A percentile compares a stretch with the other conserved stretches of the same genome.
These are phyloP conservation scores for Carcinoscorpius rotundicauda DNA, from an alignment of 1,140 invertebrate species.

Conservation along the genomic window DNA sequence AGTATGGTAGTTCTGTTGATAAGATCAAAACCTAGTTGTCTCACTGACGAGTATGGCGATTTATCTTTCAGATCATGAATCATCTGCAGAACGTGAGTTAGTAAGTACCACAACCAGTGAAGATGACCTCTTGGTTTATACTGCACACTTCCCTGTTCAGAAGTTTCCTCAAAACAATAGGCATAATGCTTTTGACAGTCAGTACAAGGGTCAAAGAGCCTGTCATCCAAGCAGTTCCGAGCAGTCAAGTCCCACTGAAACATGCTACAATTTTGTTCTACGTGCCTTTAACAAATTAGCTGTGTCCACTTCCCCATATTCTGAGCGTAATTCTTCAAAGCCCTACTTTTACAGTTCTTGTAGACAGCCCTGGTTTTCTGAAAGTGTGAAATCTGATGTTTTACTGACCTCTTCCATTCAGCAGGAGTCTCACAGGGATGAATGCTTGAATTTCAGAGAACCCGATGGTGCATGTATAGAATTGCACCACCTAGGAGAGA, in stretches of 20 bases:
- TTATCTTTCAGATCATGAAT: slow-evolving; percentile 32
- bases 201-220: no score
- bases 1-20: no score
- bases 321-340: background rate
- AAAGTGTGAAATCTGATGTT: slow-evolving; percentile 17
- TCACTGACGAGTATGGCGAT: no score
- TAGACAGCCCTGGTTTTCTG: slow-evolving; percentile 17
- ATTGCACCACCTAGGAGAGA: slow-evolving; percentile 60
- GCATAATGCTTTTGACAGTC: no score
- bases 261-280: slow-evolving; percentile 84
- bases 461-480: slow-evolving; percentile 70
- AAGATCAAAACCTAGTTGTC: no score
- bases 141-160: no score
- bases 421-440: slow-evolving; percentile 3
- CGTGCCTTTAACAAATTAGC: slow-evolving; percentile 59
- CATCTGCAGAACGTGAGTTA: slow-evolving; percentile 47
- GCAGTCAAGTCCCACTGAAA: slow-evolving; percentile 79
- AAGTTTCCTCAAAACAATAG: no score
- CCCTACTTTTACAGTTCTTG: slow-evolving; percentile 21
- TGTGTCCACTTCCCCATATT: background rate
- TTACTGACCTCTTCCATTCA: background rate
- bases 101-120: slow-evolving; percentile 47
- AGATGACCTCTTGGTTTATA: slow-evolving; percentile 42
- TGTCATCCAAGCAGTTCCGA: slow-evolving; percentile 28
- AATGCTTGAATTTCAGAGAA: slow-evolving; percentile 3